Evolutionary conservation across 2,888 invertebrate species (phyloP), one percentile per base, ranked within the genome.

Genomic region (Rhorus exstirpatorius): DNA sequence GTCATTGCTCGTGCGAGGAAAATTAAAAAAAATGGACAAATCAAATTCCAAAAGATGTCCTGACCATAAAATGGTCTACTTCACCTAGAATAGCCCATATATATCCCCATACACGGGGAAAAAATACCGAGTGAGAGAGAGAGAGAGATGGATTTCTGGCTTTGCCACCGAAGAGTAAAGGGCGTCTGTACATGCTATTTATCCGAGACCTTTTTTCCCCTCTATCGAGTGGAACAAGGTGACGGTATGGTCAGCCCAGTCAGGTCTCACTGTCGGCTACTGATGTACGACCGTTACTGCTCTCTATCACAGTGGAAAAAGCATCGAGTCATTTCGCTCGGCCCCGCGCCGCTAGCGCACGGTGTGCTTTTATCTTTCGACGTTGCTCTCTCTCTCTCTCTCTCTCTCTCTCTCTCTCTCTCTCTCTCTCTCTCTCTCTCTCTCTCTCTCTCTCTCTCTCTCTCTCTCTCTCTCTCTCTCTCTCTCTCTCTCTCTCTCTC

Each of bases 181-280:
- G 38, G 38, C 8, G 38, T 38, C 38, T 7, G 51, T 26, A 35
- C 21, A 17, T 49, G 44, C 49, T 35, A 55, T 61, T 80, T 80
- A 70, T 44, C 53, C n/a, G 71, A 60, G 55, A 55, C 46, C 70
- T 70, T 76, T 80, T 65, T 14, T 19, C 14, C 19, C 12, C 17
- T 6, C 6, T 35, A 60, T 78, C 61, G 75, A 61, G 44, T 75
- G 68, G 61, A 63, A 78, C 67, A 60, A 44, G 76, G 58, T 35
- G 67, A 68, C 61, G 60, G 58, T 75, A 67, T 58, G 65, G 60
- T 79, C 79, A 61, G 63, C 68, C 26, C 55, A 31, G 21, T 46
- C 70, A 21, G 51, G n/a, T 71, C 10, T 65, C 35, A n/a, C 49
- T 55, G 24, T 38, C 12, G 0, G 10, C 38, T 24, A 46, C 55